Base-by-base conservation (phyloP, 2,113 vertebrate genomes). In the Merops nubicus region DNA sequence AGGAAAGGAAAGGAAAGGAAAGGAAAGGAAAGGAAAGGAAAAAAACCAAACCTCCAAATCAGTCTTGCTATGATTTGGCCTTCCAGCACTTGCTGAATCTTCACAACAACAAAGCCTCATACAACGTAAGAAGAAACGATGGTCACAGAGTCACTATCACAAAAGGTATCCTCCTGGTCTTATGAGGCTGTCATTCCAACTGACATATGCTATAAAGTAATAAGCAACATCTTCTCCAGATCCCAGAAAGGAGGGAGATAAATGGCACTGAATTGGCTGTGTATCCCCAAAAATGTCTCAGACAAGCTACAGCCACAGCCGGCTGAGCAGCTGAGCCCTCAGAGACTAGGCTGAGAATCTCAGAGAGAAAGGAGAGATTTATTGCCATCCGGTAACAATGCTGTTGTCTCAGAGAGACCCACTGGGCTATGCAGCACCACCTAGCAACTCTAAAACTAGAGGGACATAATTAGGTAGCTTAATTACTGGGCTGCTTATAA, bases 311-410 rank as follows among this genome's bases (percentile, higher is more conserved):
- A 96, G 60, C 76, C 20, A 1, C 91, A 87, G 83, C 83, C 95
- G 93, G 48, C 73, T 95, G 64, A 96, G 73, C 96, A 97, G 93
- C 95, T 96, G 95, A 95, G 83, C 60, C 75, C 47, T 81, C 0
- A 1, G 83, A 88, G 93, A 47, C 54, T 67, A 56, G 76, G 86
- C 89, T 95, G 16, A 29, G 36, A 80, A 56, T 81, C 88, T 92
- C 68, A 93, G 64, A 76, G 26, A 77, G 93, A 93, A 92, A 96
- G n/a, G 48, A 50, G 83, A 85, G 47, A 93, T 93, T 95, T 92
- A 77, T 87, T 85, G 57, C 91, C 81, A 88, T 89, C 87, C 94
- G 91, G 69, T 85, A 94, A 85, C 43, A 78, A 53, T 79, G 43
- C 18, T 57, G 53, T 48, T 88, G 69, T 76, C 85, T 85, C 7